phyloP scores from a whole-genome alignment of 2,888 invertebrate genomes.

The Patella depressa region DNA sequence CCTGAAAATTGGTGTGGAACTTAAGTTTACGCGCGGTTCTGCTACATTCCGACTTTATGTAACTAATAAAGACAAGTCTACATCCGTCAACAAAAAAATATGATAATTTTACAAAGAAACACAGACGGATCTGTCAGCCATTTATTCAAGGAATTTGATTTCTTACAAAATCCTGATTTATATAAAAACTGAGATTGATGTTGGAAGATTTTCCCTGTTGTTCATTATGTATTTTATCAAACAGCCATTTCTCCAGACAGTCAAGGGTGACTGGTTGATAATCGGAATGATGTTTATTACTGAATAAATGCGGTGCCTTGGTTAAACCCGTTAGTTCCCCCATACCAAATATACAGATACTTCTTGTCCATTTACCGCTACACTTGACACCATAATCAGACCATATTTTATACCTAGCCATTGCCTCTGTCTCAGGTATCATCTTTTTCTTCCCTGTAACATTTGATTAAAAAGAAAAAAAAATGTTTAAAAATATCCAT shows the following conservation, averaged over 20 bases:
- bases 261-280: constrained; percentile 2
- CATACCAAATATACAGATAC: constrained; percentile 19
- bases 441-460: too few species aligned
- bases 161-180: not conserved
- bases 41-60: too few species aligned
- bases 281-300: constrained; percentile 8
- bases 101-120: too few species aligned
- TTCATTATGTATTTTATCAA: constrained; percentile 5
- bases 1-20: too few species aligned
- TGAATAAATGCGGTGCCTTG: constrained; percentile 9
- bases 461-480: too few species aligned
- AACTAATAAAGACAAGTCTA: too few species aligned
- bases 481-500: too few species aligned
- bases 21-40: too few species aligned
- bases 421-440: not conserved
- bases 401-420: not conserved
- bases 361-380: constrained; percentile 1
- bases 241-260: constrained; percentile 17
- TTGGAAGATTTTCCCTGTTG: not conserved
- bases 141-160: too few species aligned
- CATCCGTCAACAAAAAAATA: too few species aligned
- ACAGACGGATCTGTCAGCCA: too few species aligned
- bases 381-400: not conserved
- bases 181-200: not conserved
- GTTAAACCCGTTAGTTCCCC: constrained; percentile 4